A percentile compares a stretch with the other conserved stretches of the same genome.
These are phyloP conservation scores for Pelochelys cantorii DNA, from an alignment of 2,797 vertebrate species.

Conservation along the genomic window DNA sequence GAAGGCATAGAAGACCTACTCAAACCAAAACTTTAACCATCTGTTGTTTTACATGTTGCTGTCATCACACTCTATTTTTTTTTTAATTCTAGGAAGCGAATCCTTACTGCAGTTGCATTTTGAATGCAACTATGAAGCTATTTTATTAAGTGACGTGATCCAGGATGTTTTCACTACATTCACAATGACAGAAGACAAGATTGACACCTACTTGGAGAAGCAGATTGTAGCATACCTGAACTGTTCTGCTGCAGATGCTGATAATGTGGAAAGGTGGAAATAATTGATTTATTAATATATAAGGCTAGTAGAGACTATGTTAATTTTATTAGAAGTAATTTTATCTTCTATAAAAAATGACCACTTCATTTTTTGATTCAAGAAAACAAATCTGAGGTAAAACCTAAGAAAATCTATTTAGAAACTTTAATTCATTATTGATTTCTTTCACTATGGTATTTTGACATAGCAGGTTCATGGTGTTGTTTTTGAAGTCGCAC, in stretches of 20 bases:
- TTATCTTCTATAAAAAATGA: background rate
- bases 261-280: constrained; percentile 85
- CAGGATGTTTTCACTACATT: constrained; percentile 82
- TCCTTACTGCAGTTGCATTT: constrained; percentile 85
- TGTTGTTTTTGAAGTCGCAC: background rate
- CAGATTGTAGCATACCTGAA: constrained; percentile 85
- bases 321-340: background rate
- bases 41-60: constrained; percentile 8
- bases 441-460: background rate
- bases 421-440: fast-evolving
- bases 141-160: constrained; percentile 84
- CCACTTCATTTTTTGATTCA: background rate
- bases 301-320: background rate
- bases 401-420: background rate
- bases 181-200: constrained; percentile 76
- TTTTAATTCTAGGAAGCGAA: constrained; percentile 81
- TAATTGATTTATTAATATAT: constrained; percentile 14
- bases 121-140: constrained; percentile 85
- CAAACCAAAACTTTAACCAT: background rate
- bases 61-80: background rate
- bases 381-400: background rate
- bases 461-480: background rate
- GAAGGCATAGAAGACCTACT: too few relatives aligned
- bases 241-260: constrained; percentile 61
- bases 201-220: constrained; percentile 88